Percentiles rank a stretch among this genome's conserved stretches.
Evolutionary conservation across 1,140 invertebrate species (phyloP).

Genomic region (Oppia nitens): DNA sequence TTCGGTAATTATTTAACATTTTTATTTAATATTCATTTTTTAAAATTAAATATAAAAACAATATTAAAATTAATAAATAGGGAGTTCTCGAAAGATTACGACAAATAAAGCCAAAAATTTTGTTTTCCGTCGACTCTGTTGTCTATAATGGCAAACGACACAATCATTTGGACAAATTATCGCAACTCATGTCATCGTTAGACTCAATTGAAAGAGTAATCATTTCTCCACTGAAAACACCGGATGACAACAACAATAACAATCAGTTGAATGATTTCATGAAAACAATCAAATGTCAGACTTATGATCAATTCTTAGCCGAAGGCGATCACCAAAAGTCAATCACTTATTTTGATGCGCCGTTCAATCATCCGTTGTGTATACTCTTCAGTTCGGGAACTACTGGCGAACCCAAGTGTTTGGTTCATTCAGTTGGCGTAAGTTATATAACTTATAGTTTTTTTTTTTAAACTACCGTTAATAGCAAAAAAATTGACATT

Average conservation of each 20-base stretch:
- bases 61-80: conserved; percentile 2
- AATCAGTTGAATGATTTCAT: not conserved
- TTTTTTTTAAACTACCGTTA: no score
- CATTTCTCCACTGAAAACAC: no score
- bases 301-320: conserved; percentile 17
- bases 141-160: conserved; percentile 4
- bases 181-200: not conserved
- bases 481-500: no score
- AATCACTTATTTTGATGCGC: conserved; percentile 36
- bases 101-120: conserved; percentile 16
- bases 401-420: conserved; percentile 42
- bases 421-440: conserved; percentile 43
- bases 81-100: conserved; percentile 14
- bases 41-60: no score
- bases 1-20: conserved; percentile 7
- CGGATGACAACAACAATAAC: not conserved
- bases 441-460: no score
- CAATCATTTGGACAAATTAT: conserved; percentile 11
- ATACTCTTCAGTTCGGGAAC: conserved; percentile 45
- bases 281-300: not conserved
- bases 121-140: conserved; percentile 16
- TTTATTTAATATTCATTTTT: not conserved
- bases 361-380: conserved; percentile 42
- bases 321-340: conserved; percentile 20
- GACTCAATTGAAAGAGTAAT: not conserved